These are phyloP conservation scores for Polietes domitor DNA, from an alignment of 2,888 invertebrate genomes.

Conservation along the genomic window DNA sequence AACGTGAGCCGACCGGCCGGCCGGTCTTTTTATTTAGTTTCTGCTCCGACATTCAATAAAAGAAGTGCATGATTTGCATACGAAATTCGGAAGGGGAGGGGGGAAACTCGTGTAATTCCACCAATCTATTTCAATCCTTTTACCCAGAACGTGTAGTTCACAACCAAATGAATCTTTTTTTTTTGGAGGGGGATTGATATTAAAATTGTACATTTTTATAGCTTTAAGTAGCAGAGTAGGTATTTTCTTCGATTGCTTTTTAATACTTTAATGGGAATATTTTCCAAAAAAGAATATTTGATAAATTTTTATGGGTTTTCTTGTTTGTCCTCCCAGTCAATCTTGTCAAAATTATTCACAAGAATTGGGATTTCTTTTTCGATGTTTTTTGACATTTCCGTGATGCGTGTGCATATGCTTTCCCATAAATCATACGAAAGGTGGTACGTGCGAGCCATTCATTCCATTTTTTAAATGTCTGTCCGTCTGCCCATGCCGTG, in stretches of 20 bases:
- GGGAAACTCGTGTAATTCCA: not conserved
- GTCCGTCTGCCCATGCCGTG: not conserved
- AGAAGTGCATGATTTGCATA: conserved; percentile 33
- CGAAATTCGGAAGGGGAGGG: not conserved
- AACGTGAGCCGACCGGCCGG: not conserved
- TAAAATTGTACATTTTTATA: not conserved
- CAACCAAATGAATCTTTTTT: not conserved
- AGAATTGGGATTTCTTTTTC: conserved; percentile 40
- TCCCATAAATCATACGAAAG: conserved; percentile 54
- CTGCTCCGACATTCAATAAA: not conserved
- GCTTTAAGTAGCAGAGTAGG: not conserved
- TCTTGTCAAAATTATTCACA: not conserved
- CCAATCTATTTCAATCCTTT: not conserved
- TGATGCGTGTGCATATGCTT: conserved; percentile 48
- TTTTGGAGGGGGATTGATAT: not conserved
- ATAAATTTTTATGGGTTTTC: not conserved
- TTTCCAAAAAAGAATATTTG: not conserved
- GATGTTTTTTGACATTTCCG: conserved; percentile 47
- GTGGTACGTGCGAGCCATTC: not conserved
- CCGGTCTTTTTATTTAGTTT: not conserved
- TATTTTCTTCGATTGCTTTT: not conserved
- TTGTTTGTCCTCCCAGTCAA: not conserved
- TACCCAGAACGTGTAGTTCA: not conserved
- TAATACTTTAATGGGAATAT: not conserved
- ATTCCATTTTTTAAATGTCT: not conserved